These are phyloP conservation scores for Oxygymnocypris stewartii DNA, from an alignment of 2,113 vertebrate species.

Conservation along the genomic window DNA sequence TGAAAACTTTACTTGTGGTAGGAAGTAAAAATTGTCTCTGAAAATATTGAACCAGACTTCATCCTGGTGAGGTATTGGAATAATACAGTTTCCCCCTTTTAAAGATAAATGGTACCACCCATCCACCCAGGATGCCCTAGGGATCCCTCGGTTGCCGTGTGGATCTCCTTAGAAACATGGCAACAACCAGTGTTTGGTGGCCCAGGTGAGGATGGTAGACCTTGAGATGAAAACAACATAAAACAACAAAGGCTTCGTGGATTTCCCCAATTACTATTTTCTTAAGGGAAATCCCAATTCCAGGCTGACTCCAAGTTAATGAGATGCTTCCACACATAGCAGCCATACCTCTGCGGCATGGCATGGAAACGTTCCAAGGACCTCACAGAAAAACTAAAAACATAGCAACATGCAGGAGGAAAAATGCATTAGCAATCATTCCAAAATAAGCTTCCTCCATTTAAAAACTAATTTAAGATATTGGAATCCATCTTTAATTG, in stretches of 20 bases:
- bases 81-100: neutral
- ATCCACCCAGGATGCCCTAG: conserved; percentile 36
- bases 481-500: neutral
- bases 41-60: neutral
- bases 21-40: neutral
- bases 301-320: conserved; percentile 45
- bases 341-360: conserved; percentile 23
- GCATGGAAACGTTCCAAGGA: conserved; percentile 40
- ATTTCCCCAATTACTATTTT: conserved; percentile 61
- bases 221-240: conserved; percentile 27
- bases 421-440: conserved; percentile 10
- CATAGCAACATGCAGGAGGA: neutral
- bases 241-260: conserved; percentile 44
- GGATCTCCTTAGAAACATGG: conserved; percentile 46
- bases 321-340: conserved; percentile 45
- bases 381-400: conserved; percentile 32
- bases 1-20: neutral
- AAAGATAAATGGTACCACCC: conserved; percentile 12
- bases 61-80: neutral
- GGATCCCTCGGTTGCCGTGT: conserved; percentile 24
- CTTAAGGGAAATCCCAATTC: conserved; percentile 55
- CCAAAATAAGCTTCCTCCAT: neutral
- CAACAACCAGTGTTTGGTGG: conserved; percentile 31
- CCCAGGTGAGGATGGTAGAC: conserved; percentile 11
- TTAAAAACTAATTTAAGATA: neutral